Evolutionary conservation across 2,113 vertebrate genomes (phyloP).

Genomic region (Patagioenas fasciata): DNA sequence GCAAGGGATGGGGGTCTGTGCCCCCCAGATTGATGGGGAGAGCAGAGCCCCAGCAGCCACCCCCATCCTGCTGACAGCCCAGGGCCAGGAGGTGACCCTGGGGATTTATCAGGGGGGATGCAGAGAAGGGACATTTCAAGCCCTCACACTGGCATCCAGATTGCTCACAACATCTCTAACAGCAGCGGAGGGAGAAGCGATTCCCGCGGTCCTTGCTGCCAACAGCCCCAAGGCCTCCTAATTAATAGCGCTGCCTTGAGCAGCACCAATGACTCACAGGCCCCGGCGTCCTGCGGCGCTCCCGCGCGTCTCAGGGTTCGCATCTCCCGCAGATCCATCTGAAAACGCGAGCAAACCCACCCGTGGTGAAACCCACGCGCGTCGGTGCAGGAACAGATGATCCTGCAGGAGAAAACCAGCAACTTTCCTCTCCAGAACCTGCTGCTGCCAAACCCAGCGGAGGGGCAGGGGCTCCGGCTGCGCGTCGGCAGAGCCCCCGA

Average conservation of each 20-base stretch:
- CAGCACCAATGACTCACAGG: background rate
- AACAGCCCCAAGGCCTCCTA: background rate
- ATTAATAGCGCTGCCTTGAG: background rate
- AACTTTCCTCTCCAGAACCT: background rate
- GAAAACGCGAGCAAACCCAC: background rate
- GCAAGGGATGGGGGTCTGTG: too few relatives aligned
- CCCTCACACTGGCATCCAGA: background rate
- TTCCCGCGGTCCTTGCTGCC: background rate
- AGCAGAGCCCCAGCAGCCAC: too few relatives aligned
- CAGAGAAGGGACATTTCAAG: background rate
- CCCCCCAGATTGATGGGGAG: too few relatives aligned
- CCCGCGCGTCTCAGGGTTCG: background rate
- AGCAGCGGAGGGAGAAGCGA: background rate
- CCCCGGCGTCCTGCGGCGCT: fast-evolving
- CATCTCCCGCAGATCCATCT: background rate
- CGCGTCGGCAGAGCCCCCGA: background rate
- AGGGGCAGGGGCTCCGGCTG: background rate
- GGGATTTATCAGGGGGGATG: background rate
- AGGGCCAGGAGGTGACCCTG: background rate
- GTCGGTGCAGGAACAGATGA: background rate
- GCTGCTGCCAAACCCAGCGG: background rate
- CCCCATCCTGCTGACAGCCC: background rate
- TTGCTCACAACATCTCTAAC: background rate
- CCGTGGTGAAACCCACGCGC: background rate
- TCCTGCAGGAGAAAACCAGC: background rate